Conservation (phyloP, 2,888 invertebrate species). For the Conops quadrifasciatus region DNA sequence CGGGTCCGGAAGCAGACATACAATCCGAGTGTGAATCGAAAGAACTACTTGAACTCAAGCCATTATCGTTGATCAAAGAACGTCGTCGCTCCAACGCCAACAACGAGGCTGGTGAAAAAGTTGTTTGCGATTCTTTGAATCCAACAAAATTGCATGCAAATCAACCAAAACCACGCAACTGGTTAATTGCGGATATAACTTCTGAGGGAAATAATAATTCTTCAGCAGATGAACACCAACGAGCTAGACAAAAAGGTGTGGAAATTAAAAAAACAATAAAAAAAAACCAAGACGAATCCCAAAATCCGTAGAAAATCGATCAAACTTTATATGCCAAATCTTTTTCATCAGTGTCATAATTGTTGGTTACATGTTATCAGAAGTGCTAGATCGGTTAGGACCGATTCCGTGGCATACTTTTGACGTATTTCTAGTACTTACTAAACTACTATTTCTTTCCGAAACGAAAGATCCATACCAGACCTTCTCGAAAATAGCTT, state of each 20-base stretch:
- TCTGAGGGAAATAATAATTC: slow-evolving; percentile 48
- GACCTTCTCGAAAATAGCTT: no score
- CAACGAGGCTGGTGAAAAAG: slow-evolving; percentile 40
- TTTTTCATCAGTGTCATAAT: no score
- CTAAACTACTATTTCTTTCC: no score
- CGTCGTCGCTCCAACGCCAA: slow-evolving; percentile 40
- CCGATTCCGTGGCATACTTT: no score
- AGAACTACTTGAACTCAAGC: slow-evolving; percentile 48
- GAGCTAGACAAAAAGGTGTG: neutral
- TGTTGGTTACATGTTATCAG: no score
- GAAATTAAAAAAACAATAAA: neutral
- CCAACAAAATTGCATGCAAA: slow-evolving; percentile 33
- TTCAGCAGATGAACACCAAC: neutral
- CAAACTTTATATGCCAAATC: neutral
- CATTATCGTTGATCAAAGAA: slow-evolving; percentile 53
- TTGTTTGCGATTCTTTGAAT: slow-evolving; percentile 37
- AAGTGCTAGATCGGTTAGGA: no score
- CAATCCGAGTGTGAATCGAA: slow-evolving; percentile 32
- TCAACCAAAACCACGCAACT: slow-evolving; percentile 53
- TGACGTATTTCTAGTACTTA: no score
- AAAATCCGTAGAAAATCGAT: neutral
- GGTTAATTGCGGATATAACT: slow-evolving; percentile 59
- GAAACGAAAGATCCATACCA: no score
- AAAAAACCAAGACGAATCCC: neutral
- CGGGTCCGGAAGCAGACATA: slow-evolving; percentile 50